phyloP scores from a whole-genome alignment of 2,888 invertebrate species.

The Ceratothoa steindachneri region DNA sequence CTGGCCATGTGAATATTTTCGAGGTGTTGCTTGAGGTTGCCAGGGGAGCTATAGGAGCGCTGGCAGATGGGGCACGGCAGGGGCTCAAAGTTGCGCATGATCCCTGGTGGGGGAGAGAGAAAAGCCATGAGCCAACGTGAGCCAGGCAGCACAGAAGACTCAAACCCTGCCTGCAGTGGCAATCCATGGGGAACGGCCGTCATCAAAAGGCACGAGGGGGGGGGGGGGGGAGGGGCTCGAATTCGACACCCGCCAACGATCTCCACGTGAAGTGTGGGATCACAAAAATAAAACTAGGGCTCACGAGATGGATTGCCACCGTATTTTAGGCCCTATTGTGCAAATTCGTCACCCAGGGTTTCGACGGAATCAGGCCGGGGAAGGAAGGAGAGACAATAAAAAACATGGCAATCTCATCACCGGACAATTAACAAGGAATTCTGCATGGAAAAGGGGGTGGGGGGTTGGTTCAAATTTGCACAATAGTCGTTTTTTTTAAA shows the following conservation, averaged over 20 bases:
- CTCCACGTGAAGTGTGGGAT: too few species aligned
- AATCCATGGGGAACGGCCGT: conserved; percentile 5
- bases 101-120: conserved; percentile 44
- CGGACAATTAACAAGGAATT: too few species aligned
- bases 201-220: conserved; percentile 36
- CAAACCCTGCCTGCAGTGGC: conserved; percentile 10
- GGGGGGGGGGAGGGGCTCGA: conserved; percentile 31
- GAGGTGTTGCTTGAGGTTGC: conserved; percentile 64
- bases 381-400: too few species aligned
- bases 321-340: background rate
- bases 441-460: too few species aligned
- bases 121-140: conserved; percentile 46
- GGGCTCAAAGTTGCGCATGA: conserved; percentile 55
- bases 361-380: too few species aligned
- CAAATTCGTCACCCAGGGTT: too few species aligned
- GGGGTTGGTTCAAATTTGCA: background rate
- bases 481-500: background rate
- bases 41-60: conserved; percentile 64
- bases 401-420: too few species aligned
- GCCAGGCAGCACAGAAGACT: conserved; percentile 33
- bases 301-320: background rate
- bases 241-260: conserved; percentile 24
- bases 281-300: too few species aligned
- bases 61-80: conserved; percentile 64
- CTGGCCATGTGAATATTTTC: conserved; percentile 59